These are phyloP conservation scores for Coptodon bakossiorum DNA, from an alignment of 2,113 vertebrate genomes.

Conservation along the genomic window DNA sequence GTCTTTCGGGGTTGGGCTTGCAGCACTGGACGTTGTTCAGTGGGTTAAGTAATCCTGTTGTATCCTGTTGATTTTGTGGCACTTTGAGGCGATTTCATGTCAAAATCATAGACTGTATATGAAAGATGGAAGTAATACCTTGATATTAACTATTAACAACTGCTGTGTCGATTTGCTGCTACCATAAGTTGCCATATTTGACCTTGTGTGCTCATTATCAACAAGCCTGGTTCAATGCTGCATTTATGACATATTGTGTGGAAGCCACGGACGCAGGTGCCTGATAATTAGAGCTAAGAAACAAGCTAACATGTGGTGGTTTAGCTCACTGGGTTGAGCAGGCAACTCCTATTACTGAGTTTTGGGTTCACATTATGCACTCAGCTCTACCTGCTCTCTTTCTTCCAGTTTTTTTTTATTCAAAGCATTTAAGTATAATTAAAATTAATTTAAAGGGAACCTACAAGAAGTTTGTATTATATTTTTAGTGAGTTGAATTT, in stretches of 20 bases:
- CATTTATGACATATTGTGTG: background rate
- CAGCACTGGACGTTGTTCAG: background rate
- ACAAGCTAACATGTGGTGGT: background rate
- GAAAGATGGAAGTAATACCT: background rate
- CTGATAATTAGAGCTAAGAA: background rate
- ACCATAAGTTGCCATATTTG: background rate
- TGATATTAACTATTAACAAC: background rate
- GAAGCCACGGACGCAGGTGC: background rate
- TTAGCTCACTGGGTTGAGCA: background rate
- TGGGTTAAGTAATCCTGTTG: background rate
- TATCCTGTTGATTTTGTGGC: background rate
- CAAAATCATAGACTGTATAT: background rate
- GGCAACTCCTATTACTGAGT: background rate
- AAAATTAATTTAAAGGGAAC: background rate
- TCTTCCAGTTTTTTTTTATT: background rate
- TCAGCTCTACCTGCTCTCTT: background rate
- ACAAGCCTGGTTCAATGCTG: background rate
- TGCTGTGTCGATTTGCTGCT: background rate
- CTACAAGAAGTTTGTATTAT: background rate
- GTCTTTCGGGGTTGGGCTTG: background rate
- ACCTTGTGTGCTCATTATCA: background rate
- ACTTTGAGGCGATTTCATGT: background rate
- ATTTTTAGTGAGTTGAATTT: background rate
- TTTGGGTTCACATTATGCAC: background rate
- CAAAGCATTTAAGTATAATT: background rate